These are phyloP conservation scores for Endomychus coccineus DNA, from an alignment of 2,888 invertebrate genomes.

Conservation along the genomic window DNA sequence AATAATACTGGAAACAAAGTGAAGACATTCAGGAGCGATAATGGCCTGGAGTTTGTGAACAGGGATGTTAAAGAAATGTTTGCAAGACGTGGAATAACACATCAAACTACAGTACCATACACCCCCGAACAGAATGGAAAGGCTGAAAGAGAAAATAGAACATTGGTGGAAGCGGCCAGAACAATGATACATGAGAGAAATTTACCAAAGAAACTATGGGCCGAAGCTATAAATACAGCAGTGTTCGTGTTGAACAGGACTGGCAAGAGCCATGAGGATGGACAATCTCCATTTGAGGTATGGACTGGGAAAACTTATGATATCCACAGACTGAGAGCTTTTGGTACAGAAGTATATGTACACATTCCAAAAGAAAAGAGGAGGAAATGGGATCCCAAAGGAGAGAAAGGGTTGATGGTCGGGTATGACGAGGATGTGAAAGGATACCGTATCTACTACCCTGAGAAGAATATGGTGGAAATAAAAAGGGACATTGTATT, in stretches of 20 bases:
- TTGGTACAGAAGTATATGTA: conserved; percentile 34
- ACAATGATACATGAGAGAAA: conserved; percentile 25
- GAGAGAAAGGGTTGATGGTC: conserved; percentile 30
- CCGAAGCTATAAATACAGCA: conserved; percentile 30
- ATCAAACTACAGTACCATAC: conserved; percentile 29
- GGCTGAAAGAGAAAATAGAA: conserved; percentile 34
- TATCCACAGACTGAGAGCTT: conserved; percentile 31
- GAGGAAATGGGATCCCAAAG: conserved; percentile 33
- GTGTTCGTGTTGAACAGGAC: conserved; percentile 21
- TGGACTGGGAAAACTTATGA: conserved; percentile 34
- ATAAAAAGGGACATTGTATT: conserved; percentile 19
- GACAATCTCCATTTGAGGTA: conserved; percentile 32
- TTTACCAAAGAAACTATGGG: conserved; percentile 28
- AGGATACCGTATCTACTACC: conserved; percentile 19
- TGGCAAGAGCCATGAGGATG: conserved; percentile 15
- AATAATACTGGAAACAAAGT: conserved; percentile 27
- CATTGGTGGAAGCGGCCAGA: conserved; percentile 32
- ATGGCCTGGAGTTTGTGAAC: conserved; percentile 30
- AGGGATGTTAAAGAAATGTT: conserved; percentile 22
- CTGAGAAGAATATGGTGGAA: conserved; percentile 19
- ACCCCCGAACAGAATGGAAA: conserved; percentile 37
- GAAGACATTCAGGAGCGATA: conserved; percentile 26
- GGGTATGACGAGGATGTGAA: conserved; percentile 32
- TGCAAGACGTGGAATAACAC: conserved; percentile 24
- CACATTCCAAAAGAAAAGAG: conserved; percentile 34